Evolutionary conservation across 1,140 invertebrate species (phyloP).

Genomic region (Drosophila subobscura): DNA sequence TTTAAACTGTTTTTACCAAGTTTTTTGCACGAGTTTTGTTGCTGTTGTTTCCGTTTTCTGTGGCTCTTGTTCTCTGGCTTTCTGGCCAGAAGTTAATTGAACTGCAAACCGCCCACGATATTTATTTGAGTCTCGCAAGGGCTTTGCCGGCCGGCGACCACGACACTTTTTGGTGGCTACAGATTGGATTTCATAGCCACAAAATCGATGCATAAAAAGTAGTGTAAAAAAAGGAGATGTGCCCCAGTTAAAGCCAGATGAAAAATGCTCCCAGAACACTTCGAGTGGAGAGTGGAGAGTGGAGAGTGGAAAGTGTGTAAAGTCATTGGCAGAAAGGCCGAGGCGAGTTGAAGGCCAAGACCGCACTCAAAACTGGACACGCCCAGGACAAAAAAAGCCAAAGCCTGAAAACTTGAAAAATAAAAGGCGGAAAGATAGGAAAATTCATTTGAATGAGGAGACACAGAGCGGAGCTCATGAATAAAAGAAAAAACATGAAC

Average conservation of each 20-base stretch:
- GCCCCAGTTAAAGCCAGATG: too few relatives aligned
- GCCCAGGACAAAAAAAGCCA: background rate
- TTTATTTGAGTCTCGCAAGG: conserved; percentile 20
- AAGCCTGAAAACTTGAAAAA: background rate
- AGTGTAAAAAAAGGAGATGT: too few relatives aligned
- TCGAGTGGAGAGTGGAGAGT: too few relatives aligned
- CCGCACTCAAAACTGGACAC: conserved; percentile 1
- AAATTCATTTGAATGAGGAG: conserved; percentile 9
- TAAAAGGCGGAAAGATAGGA: background rate
- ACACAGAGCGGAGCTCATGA: conserved; percentile 1
- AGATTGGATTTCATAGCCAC: too few relatives aligned
- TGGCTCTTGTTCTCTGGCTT: conserved; percentile 23
- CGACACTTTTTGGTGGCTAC: too few relatives aligned
- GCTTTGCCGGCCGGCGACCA: too few relatives aligned
- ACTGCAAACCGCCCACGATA: conserved; percentile 54
- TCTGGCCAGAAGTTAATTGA: conserved; percentile 63
- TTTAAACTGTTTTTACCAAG: conserved; percentile 62
- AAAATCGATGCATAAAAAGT: too few relatives aligned
- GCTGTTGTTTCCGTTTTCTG: conserved; percentile 9
- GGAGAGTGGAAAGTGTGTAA: background rate
- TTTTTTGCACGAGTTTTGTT: conserved; percentile 39
- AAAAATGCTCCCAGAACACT: too few relatives aligned
- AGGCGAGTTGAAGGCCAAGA: background rate
- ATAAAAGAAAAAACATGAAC: conserved; percentile 5
- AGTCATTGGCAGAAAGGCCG: background rate